Evolutionary conservation across 2,888 invertebrate species (phyloP), one percentile per base, ranked within the genome.

Genomic region (Noctuana brunneofusca): DNA sequence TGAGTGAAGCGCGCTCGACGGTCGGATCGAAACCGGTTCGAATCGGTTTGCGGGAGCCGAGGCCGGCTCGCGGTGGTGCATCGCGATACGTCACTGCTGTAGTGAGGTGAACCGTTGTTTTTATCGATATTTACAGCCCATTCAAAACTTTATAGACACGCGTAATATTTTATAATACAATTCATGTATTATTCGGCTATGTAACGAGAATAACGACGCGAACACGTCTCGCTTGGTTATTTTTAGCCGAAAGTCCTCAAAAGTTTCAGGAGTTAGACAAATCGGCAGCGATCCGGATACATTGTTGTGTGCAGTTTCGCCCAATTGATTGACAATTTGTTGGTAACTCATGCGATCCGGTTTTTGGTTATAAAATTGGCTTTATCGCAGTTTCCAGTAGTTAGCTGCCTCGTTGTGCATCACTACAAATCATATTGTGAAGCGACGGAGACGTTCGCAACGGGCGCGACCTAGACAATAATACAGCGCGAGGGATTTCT

Each of bases 1-100:
- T 72, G 82, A 80, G 84, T 77, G 84, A 80, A 76, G 81, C 79
- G 84, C 80, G 82, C 72, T 79, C 72, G 74, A 74, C 76, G 82
- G 86, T 88, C 89, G 86, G 87, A 78, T 80, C 73, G 65, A 75
- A 89, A 87, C 90, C 86, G 83, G 90, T 87, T 88, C 69, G 68
- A 84, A 75, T 86, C 86, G 83, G 91, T 89, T 91, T 71, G 69
- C 74, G 74, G 86, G 77, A 83, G 89, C 82, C 83, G 73, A 75
- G 76, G 80, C 87, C 86, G 87, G 89, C 86, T 89, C 70, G 74
- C 78, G 76, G 84, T 86, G 81, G 86, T 85, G 85, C 84, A 84
- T 81, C 71, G 79, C 69, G 69, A 71, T 71, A 70, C 75, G 73
- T 71, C 71, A 78, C 74, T 71, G 69, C 69, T 71, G 67, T 66